Conservation (phyloP, 2,797 vertebrate species). For the Kryptopterus vitreolus region DNA sequence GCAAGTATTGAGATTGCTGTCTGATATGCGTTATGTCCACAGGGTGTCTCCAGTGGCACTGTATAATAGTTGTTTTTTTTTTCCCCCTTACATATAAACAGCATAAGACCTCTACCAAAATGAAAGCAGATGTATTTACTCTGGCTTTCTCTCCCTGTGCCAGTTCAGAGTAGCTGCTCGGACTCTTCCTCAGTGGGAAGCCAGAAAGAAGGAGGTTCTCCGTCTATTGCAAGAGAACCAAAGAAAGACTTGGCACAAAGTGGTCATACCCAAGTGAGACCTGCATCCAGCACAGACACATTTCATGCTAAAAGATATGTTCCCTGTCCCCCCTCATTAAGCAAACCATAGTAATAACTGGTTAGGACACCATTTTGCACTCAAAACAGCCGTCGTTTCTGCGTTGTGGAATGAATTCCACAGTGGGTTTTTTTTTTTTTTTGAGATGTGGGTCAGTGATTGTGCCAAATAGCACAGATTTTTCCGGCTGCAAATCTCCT, state of each 20-base stretch:
- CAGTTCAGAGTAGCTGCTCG: slow-evolving; percentile 80
- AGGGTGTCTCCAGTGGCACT: slow-evolving; percentile 68
- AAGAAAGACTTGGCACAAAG: slow-evolving; percentile 67
- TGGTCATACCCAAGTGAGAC: slow-evolving; percentile 66
- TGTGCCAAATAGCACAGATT: slow-evolving; percentile 57
- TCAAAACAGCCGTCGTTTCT: background rate
- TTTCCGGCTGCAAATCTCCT: background rate
- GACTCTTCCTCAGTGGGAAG: slow-evolving; percentile 80
- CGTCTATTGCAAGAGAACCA: slow-evolving; percentile 70
- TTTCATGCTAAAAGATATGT: background rate
- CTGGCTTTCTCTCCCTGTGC: slow-evolving; percentile 17
- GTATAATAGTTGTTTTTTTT: background rate
- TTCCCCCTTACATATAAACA: no score
- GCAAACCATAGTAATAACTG: background rate
- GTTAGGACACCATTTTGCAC: background rate
- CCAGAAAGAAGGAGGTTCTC: slow-evolving; percentile 77
- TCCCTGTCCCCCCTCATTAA: background rate
- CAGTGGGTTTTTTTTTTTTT: background rate
- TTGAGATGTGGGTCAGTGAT: background rate
- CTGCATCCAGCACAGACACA: slow-evolving; percentile 27
- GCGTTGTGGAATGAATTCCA: background rate
- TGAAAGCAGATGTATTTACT: slow-evolving; percentile 1
- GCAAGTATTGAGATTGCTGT: slow-evolving; percentile 21
- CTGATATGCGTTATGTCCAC: slow-evolving; percentile 64
- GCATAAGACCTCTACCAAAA: background rate